Conservation (phyloP, 2,797 vertebrate genomes). For the Serranus cabrilla region DNA sequence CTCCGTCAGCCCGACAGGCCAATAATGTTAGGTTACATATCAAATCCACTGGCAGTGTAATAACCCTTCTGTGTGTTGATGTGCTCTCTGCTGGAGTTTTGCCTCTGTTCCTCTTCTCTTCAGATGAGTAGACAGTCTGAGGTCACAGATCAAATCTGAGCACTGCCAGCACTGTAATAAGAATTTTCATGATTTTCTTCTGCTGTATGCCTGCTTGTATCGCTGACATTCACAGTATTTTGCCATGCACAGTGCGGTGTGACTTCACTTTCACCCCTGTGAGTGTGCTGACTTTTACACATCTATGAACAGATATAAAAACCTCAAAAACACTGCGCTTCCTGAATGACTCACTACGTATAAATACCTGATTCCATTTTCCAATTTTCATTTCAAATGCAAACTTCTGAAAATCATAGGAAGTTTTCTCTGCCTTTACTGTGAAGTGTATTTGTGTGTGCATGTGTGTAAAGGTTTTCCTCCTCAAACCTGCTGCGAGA, state of each 20-base stretch:
- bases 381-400: constrained; percentile 1
- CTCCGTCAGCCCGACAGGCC: constrained; percentile 36
- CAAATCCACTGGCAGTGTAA: constrained; percentile 58
- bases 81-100: constrained; percentile 41
- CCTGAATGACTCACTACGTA: background rate
- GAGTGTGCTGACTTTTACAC: constrained; percentile 2
- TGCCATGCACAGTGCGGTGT: constrained; percentile 28
- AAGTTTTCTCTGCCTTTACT: background rate
- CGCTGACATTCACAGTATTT: constrained; percentile 21
- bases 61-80: constrained; percentile 55
- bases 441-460: background rate
- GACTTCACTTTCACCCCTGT: constrained; percentile 20
- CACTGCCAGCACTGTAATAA: constrained; percentile 46
- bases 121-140: constrained; percentile 44
- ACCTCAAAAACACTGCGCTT: background rate
- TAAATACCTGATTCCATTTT: background rate
- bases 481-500: constrained; percentile 43
- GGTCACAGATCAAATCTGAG: constrained; percentile 65
- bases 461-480: constrained; percentile 7
- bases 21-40: constrained; percentile 66
- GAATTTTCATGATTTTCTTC: constrained; percentile 49
- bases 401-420: constrained; percentile 1
- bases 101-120: constrained; percentile 35
- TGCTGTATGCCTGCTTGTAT: constrained; percentile 28
- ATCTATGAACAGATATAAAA: background rate